A percentile compares a stretch with the other conserved stretches of the same genome.
Evolutionary conservation across 2,888 invertebrate species (phyloP).

Genomic region (Apamea sordens): DNA sequence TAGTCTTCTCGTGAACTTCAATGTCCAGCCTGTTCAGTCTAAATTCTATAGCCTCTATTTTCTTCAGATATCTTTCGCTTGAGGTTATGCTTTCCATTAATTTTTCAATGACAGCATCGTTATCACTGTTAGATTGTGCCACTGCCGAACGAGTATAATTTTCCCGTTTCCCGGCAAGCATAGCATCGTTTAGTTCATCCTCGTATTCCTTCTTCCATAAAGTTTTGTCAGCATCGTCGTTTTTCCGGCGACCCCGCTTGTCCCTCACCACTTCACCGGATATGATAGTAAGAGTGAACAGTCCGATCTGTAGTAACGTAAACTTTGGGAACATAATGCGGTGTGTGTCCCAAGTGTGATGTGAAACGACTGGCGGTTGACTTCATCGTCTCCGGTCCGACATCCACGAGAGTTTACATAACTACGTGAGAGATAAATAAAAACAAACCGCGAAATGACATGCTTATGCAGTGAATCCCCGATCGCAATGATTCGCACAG

Average conservation of each 20-base stretch:
- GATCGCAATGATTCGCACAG: conserved; percentile 71
- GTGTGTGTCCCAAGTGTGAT: conserved; percentile 70
- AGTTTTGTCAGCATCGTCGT: conserved; percentile 75
- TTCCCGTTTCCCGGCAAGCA: conserved; percentile 74
- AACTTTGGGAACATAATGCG: conserved; percentile 75
- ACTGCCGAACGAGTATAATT: conserved; percentile 76
- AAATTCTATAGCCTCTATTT: conserved; percentile 86
- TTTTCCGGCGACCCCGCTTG: conserved; percentile 73
- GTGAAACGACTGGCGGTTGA: conserved; percentile 71
- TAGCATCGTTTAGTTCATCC: conserved; percentile 82
- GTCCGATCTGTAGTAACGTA: conserved; percentile 65
- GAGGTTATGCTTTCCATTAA: conserved; percentile 84
- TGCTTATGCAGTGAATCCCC: conserved; percentile 69
- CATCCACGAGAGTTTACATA: conserved; percentile 75
- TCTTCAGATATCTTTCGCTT: conserved; percentile 86
- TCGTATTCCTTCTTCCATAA: conserved; percentile 87
- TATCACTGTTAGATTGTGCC: conserved; percentile 75
- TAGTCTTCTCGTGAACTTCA: conserved; percentile 86
- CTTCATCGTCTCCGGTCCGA: conserved; percentile 42
- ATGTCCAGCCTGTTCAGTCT: conserved; percentile 85
- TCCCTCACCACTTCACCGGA: conserved; percentile 69
- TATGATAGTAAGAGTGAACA: conserved; percentile 69
- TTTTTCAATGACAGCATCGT: conserved; percentile 83
- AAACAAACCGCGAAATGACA: conserved; percentile 72
- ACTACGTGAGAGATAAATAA: conserved; percentile 73